Percentiles rank a stretch among this genome's conserved stretches.
Evolutionary conservation across 2,888 invertebrate genomes (phyloP).

Genomic region (Trisateles emortualis): DNA sequence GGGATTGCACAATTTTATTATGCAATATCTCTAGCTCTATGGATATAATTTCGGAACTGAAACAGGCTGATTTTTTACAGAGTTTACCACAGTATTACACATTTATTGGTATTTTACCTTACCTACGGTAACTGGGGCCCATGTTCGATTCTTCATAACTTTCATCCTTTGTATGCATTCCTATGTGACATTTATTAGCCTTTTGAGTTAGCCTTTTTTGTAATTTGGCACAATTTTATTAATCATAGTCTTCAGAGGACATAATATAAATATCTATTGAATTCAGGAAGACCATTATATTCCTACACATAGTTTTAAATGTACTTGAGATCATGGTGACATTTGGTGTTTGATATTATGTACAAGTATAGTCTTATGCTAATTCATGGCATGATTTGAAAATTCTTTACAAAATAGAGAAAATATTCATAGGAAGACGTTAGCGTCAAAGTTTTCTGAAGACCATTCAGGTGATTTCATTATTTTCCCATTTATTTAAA

Average conservation of each 20-base stretch:
- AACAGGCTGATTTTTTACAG: too few relatives aligned
- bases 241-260: not conserved
- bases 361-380: conserved; percentile 43
- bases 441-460: conserved; percentile 32
- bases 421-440: conserved; percentile 31
- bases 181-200: not conserved
- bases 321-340: conserved; percentile 44
- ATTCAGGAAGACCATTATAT: conserved; percentile 40
- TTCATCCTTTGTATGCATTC: not conserved
- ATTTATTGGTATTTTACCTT: too few relatives aligned
- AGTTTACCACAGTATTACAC: too few relatives aligned
- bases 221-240: conserved; percentile 1
- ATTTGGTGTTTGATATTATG: conserved; percentile 29
- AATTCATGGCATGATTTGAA: conserved; percentile 22
- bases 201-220: not conserved
- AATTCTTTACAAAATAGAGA: conserved; percentile 30
- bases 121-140: too few relatives aligned
- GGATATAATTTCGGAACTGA: too few relatives aligned
- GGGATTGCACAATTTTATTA: too few relatives aligned
- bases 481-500: not conserved
- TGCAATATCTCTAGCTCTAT: too few relatives aligned
- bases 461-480: conserved; percentile 16
- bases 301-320: conserved; percentile 28
- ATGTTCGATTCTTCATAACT: too few relatives aligned
- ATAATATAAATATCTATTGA: conserved; percentile 7